Conservation (phyloP, 2,113 vertebrate genomes). For the Steatornis caripensis region DNA sequence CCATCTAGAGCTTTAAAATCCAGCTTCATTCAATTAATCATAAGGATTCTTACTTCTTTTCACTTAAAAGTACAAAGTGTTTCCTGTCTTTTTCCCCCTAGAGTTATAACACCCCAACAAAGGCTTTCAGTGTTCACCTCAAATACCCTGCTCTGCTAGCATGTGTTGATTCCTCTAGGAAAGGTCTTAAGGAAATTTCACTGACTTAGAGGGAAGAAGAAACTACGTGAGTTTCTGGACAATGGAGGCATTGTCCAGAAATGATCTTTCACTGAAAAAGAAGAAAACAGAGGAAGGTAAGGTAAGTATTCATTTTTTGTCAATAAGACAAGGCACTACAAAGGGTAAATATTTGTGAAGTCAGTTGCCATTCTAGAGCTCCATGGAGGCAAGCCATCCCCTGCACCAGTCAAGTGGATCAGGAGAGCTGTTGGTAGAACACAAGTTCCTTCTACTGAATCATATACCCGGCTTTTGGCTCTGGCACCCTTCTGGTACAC, state of each 20-base stretch:
- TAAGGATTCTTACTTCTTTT: not conserved
- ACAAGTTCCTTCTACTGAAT: not conserved
- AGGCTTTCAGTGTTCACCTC: not conserved
- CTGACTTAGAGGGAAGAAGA: not conserved
- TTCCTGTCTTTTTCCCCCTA: not conserved
- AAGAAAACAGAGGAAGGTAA: not conserved
- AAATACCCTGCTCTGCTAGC: not conserved
- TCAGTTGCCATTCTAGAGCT: not conserved
- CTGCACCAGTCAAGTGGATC: not conserved
- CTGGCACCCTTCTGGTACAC: not conserved
- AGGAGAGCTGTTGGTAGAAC: not conserved
- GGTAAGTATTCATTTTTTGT: not conserved
- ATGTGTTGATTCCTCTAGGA: not conserved
- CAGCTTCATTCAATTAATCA: not conserved
- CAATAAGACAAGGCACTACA: not conserved
- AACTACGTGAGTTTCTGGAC: not conserved
- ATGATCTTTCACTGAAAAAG: not conserved
- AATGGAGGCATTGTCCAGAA: not conserved
- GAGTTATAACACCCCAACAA: not conserved
- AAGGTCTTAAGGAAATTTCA: not conserved
- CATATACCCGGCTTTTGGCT: too few relatives aligned
- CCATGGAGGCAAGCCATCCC: not conserved
- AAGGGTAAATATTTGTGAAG: not conserved
- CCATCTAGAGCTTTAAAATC: not conserved
- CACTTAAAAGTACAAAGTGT: not conserved